Conservation (phyloP, 1,140 invertebrate species). For the Drosophila sproati region DNA sequence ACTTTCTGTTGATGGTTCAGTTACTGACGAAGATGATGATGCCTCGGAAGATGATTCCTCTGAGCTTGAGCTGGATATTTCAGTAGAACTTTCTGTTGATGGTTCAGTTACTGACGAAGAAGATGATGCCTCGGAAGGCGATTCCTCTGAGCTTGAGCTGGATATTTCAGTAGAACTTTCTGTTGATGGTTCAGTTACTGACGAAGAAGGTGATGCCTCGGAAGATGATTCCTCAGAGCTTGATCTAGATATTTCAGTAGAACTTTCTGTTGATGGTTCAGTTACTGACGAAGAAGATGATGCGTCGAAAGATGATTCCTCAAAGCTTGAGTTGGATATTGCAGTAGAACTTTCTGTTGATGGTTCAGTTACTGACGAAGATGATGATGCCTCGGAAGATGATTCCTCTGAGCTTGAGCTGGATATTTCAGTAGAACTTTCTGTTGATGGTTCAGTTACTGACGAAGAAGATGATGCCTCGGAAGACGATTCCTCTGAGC, state of each 20-base stretch:
- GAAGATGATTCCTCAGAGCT: not conserved
- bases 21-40: not conserved
- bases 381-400: too few species aligned
- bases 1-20: not conserved
- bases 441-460: not conserved
- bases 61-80: not conserved
- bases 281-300: not conserved
- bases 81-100: slow-evolving; percentile 1
- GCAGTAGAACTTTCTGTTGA: not conserved
- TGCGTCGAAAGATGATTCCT: not conserved
- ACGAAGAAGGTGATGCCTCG: not conserved
- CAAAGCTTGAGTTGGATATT: not conserved
- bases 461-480: not conserved
- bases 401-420: not conserved
- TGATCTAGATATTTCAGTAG: not conserved
- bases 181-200: slow-evolving; percentile 9
- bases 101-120: not conserved
- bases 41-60: not conserved
- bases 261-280: not conserved
- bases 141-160: not conserved
- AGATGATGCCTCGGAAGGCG: not conserved
- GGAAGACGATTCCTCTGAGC: not conserved
- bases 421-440: not conserved
- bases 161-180: not conserved
- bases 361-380: too few species aligned